A percentile compares a stretch with the other conserved stretches of the same genome.
Evolutionary conservation across 2,113 vertebrate species (phyloP).

Genomic region (Phalacrocorax carbo): DNA sequence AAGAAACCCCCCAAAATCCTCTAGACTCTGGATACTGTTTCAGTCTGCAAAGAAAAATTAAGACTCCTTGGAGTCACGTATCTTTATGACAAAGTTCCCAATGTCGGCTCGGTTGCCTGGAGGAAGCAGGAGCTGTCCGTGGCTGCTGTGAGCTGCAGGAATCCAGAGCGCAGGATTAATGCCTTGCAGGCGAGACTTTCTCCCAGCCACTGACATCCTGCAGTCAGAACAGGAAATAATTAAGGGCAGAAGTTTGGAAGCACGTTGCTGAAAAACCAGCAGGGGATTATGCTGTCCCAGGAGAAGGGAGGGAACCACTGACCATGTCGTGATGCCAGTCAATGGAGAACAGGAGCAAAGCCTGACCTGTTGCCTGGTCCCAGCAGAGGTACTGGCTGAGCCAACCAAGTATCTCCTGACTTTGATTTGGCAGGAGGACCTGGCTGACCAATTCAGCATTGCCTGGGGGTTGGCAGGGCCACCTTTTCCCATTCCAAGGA

Average conservation of each 20-base stretch:
- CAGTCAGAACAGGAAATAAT: rapidly evolving
- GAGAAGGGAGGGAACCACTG: background rate
- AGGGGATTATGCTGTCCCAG: background rate
- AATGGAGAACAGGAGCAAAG: background rate
- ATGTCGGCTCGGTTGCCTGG: background rate
- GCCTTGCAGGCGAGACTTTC: background rate
- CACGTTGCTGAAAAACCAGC: background rate
- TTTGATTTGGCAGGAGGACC: background rate
- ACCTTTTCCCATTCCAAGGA: background rate
- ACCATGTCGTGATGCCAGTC: background rate
- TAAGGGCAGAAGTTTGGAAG: background rate
- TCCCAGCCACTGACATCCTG: background rate
- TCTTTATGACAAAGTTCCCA: background rate
- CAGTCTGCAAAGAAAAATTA: background rate
- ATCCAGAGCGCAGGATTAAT: background rate
- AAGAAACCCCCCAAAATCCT: background rate
- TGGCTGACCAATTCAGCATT: background rate
- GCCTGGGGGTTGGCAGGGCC: background rate
- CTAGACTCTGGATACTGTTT: background rate
- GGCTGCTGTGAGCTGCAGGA: background rate
- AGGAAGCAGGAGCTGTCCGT: background rate
- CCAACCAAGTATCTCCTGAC: background rate
- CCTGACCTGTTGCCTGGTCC: background rate
- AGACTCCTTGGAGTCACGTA: background rate
- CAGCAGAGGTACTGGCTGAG: background rate